Base-by-base conservation (phyloP, 2,113 vertebrate species). In the Cottus gobio region DNA sequence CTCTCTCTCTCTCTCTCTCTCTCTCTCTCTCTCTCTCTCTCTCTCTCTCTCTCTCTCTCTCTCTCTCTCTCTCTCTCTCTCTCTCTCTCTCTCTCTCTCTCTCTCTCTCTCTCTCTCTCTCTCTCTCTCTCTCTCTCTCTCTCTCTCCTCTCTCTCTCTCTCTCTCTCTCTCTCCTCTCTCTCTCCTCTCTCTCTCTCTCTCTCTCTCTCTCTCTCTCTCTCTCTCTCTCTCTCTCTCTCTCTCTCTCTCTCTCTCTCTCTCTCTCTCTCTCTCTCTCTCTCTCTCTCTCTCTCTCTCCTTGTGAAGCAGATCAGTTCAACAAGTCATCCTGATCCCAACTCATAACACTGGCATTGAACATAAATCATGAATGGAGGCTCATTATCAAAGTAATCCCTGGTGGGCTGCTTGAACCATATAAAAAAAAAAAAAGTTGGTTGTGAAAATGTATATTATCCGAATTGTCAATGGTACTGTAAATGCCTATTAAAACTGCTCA, bases 21-120 rank as follows among this genome's bases (percentile, higher is more conserved):
- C 48, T n/a, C 66, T 44, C n/a, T 28, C 52, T 36, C 56, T 69
- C 68, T 42, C 62, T 39, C 15, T 34, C 69, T 26, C 68, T 46
- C 50, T 28, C 48, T n/a, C 66, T 44, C n/a, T 28, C 52, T 36
- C 56, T 69, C 68, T 42, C 62, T 8, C 24, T 31, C 52, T 15
- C 36, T 1, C 16, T 24, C 34, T 20, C 37, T 22, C 22, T 11
- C 36, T 28, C 52, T 36, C 39, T 73, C 34, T 11, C 15, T 34
- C 69, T 26, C 68, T 46, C 50, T 28, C 48, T n/a, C 66, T 44
- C n/a, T 28, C 52, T 36, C 56, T 69, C 68, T 42, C 62, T 39
- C n/a, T 8, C 24, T 31, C 52, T 15, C 36, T 1, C 16, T 24
- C 34, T 20, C 37, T 22, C 22, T 11, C 36, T 28, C 52, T 36